Percentiles rank a stretch among this genome's conserved stretches.
These are phyloP conservation scores for Anoplopoma fimbria DNA, from an alignment of 2,113 vertebrate species.

Conservation along the genomic window DNA sequence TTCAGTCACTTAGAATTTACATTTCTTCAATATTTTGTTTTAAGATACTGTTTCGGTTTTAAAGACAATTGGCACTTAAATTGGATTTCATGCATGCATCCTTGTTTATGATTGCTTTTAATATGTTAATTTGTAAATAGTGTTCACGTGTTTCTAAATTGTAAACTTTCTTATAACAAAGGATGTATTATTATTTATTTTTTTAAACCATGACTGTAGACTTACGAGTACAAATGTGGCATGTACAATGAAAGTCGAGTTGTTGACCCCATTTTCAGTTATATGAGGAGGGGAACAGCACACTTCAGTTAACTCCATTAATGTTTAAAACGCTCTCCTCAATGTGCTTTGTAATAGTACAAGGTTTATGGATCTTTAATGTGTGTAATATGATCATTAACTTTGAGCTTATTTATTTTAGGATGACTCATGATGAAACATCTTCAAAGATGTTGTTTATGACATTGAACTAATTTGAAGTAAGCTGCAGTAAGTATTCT, in stretches of 20 bases:
- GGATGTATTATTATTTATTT: background rate
- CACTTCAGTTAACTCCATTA: background rate
- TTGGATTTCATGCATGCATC: too few relatives aligned
- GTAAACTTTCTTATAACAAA: background rate
- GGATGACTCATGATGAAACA: background rate
- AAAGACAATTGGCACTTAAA: too few relatives aligned
- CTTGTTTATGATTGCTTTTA: background rate
- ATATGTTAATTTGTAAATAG: background rate
- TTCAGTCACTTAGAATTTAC: too few relatives aligned
- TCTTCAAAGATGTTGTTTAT: background rate
- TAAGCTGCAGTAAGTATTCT: background rate
- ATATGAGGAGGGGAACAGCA: background rate
- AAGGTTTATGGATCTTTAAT: constrained; percentile 24
- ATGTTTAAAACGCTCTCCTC: background rate
- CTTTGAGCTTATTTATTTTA: constrained; percentile 7
- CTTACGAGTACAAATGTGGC: background rate
- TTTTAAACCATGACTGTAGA: background rate
- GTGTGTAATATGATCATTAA: constrained; percentile 14
- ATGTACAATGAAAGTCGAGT: background rate
- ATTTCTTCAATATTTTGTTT: too few relatives aligned
- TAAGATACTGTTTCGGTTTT: too few relatives aligned
- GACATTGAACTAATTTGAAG: background rate
- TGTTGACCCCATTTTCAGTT: background rate
- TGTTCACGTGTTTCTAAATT: background rate
- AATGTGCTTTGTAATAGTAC: background rate